Evolutionary conservation across 2,888 invertebrate genomes (phyloP), one percentile per base, ranked within the genome.

Genomic region (Heliothis peltigera): DNA sequence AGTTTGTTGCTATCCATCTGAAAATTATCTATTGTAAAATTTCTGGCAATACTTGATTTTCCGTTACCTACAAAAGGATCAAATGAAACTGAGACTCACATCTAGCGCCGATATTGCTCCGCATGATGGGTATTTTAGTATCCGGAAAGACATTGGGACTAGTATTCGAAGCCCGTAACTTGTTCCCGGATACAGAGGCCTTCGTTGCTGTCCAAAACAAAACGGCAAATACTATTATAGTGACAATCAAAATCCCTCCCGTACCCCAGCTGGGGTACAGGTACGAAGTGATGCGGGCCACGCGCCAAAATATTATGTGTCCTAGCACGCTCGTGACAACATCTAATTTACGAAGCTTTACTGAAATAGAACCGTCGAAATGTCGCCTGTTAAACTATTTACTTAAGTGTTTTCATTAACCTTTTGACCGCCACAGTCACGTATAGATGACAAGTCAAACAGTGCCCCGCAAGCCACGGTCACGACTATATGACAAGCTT

Each of bases 161-260:
- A 80, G 57, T 72, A 62, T 59, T 73, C 39, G 77, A 60, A 18
- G 72, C 61, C 47, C 70, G 68, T 70, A 68, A 62, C 72, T 67
- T 77, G 75, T 77, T 79, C 68, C 75, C 67, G 66, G 75, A 67
- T 71, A 77, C 49, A 49, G 59, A 43, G 62, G 66, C 79, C 86
- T 84, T 89, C 65, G 80, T 79, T 72, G 91, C 92, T 92, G 89
- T 90, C 90, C 91, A 91, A 90, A 90, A 91, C 81, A 92, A 90
- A 92, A 89, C 77, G 87, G 84, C 88, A 85, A 90, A 86, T 87
- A 87, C 89, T 84, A 89, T 89, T 87, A 91, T 80, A 84, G 87
- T 81, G 79, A 87, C 79, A 81, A 85, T 67, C 75, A 82, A 74
- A 77, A 77, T 80, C 82, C 86, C 87, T 47, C 51, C 49, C 48